phyloP scores from a whole-genome alignment of 2,113 vertebrate genomes.

The Nannospalax galili region DNA sequence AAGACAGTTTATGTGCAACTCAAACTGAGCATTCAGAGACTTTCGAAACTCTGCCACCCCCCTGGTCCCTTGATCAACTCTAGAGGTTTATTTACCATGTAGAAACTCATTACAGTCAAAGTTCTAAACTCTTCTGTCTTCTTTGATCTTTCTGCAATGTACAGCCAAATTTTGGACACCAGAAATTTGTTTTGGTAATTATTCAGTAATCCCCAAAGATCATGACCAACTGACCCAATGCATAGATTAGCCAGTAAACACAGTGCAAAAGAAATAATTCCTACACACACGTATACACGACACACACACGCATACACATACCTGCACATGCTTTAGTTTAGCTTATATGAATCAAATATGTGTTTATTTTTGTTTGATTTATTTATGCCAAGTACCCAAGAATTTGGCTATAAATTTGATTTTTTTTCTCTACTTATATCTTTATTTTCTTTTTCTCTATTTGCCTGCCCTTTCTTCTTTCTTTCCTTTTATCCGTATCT shows the following conservation, averaged over 20 bases:
- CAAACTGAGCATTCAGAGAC: slow-evolving; percentile 65
- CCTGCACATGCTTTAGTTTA: slow-evolving; percentile 49
- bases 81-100: slow-evolving; percentile 31
- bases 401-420: slow-evolving; percentile 60
- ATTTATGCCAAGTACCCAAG: slow-evolving; percentile 59
- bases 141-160: slow-evolving; percentile 68
- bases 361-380: slow-evolving; percentile 83
- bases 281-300: background rate
- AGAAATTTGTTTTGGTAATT: slow-evolving; percentile 74
- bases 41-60: slow-evolving; percentile 63
- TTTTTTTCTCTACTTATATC: slow-evolving; percentile 19
- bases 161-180: slow-evolving; percentile 57
- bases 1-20: slow-evolving; percentile 74
- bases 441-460: slow-evolving; percentile 17
- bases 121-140: slow-evolving; percentile 73
- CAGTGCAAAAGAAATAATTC: slow-evolving; percentile 75
- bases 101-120: slow-evolving; percentile 53
- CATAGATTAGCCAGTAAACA: slow-evolving; percentile 70
- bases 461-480: background rate
- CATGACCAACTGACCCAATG: slow-evolving; percentile 66
- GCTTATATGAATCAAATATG: slow-evolving; percentile 79
- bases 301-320: background rate
- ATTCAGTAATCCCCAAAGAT: slow-evolving; percentile 76
- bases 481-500: background rate
- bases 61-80: slow-evolving; percentile 48